Percentiles rank a stretch among this genome's conserved stretches.
phyloP scores from a whole-genome alignment of 2,797 vertebrate species.

The Threskiornis aethiopicus region DNA sequence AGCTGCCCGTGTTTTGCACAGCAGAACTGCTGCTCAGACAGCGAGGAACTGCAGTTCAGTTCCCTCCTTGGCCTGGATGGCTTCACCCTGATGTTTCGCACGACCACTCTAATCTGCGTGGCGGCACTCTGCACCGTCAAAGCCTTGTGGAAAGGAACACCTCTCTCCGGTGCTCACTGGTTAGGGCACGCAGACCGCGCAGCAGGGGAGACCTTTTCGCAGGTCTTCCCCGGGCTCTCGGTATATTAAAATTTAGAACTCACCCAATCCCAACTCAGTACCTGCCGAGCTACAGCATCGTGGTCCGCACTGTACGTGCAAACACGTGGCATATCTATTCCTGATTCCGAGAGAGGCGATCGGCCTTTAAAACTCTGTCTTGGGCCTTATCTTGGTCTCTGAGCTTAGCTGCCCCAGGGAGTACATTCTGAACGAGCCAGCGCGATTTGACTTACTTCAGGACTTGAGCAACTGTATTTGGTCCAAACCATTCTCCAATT shows the following conservation, averaged over 20 bases:
- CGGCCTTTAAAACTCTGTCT: not conserved
- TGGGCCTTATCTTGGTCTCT: not conserved
- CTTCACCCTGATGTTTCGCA: not conserved
- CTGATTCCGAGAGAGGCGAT: not conserved
- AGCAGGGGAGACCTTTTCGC: not conserved
- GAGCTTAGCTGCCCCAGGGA: not conserved
- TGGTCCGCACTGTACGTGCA: not conserved
- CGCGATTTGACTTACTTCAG: slow-evolving; percentile 80
- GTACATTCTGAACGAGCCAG: fast-evolving
- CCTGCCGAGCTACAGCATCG: not conserved
- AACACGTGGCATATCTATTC: fast-evolving
- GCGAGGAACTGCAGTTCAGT: not conserved
- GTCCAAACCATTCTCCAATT: slow-evolving; percentile 90
- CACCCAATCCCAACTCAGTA: not conserved
- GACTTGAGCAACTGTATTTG: slow-evolving; percentile 90
- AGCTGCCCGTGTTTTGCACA: not conserved
- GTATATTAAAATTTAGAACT: not conserved
- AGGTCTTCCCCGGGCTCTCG: not conserved
- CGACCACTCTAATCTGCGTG: not conserved
- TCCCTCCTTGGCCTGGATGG: not conserved
- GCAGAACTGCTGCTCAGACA: not conserved
- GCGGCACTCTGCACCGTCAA: not conserved
- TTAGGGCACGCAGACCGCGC: fast-evolving
- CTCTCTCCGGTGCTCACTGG: fast-evolving
- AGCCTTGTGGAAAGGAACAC: not conserved